phyloP scores from a whole-genome alignment of 2,888 invertebrate species.

The Noctua janthina region DNA sequence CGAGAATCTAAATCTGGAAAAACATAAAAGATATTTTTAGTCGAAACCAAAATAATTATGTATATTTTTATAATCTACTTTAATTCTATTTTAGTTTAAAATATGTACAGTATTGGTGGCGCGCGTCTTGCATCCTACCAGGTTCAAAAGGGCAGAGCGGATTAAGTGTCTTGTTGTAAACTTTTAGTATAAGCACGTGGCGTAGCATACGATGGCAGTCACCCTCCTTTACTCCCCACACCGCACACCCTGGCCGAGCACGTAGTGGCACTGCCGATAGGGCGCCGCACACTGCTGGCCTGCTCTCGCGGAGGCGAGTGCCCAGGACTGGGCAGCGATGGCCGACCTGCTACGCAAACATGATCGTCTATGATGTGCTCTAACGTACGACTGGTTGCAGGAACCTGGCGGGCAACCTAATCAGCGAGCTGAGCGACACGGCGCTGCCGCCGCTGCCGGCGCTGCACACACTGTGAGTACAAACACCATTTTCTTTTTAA shows the following conservation, averaged over 20 bases:
- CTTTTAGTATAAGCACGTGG: too few relatives aligned
- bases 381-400: conserved; percentile 83
- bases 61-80: conserved; percentile 23
- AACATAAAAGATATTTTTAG: conserved; percentile 27
- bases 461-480: conserved; percentile 95
- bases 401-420: conserved; percentile 94
- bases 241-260: not conserved
- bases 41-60: conserved; percentile 1
- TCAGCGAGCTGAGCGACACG: conserved; percentile 92
- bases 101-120: not conserved
- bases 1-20: conserved; percentile 40
- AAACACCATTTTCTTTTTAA: conserved; percentile 37
- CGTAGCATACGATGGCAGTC: too few relatives aligned
- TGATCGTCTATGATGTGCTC: not conserved
- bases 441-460: conserved; percentile 93
- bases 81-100: conserved; percentile 22
- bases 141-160: too few relatives aligned
- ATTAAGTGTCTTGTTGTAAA: not conserved
- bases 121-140: not conserved
- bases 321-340: not conserved
- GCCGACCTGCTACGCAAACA: not conserved
- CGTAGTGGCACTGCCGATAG: not conserved
- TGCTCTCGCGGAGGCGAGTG: too few relatives aligned
- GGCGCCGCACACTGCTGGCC: too few relatives aligned
- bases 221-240: too few relatives aligned